phyloP scores from a whole-genome alignment of 2,797 vertebrate species.

The Chanos chanos region DNA sequence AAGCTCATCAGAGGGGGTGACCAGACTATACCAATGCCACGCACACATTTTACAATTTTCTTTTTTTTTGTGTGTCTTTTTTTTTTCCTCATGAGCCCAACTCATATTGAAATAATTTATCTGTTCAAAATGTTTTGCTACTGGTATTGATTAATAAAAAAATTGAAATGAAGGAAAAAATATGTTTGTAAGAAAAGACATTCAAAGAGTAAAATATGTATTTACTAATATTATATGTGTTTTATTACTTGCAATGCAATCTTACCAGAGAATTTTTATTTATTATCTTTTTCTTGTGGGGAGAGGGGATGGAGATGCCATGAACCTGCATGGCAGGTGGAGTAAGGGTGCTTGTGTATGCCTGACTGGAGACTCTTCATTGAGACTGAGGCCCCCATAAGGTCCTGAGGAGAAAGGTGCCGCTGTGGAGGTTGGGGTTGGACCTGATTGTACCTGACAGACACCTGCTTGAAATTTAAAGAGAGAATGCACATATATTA shows the following conservation, averaged over 20 bases:
- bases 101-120: slow-evolving; percentile 55
- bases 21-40: slow-evolving; percentile 63
- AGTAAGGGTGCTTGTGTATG: slow-evolving; percentile 32
- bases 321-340: slow-evolving; percentile 42
- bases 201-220: slow-evolving; percentile 51
- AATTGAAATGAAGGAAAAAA: slow-evolving; percentile 50
- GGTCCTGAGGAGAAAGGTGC: slow-evolving; percentile 8
- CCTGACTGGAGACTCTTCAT: slow-evolving; percentile 27
- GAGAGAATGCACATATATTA: slow-evolving; percentile 57
- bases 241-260: slow-evolving; percentile 59
- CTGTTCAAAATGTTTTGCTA: slow-evolving; percentile 69
- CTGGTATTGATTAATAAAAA: slow-evolving; percentile 64
- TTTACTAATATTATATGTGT: no score
- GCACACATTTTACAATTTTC: slow-evolving; percentile 65
- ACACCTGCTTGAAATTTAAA: slow-evolving; percentile 62
- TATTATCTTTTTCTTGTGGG: slow-evolving; percentile 56
- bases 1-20: slow-evolving; percentile 56
- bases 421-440: slow-evolving; percentile 41
- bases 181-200: slow-evolving; percentile 54
- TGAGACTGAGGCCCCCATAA: slow-evolving; percentile 18
- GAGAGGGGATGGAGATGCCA: slow-evolving; percentile 61
- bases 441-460: slow-evolving; percentile 61
- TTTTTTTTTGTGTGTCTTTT: no score
- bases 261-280: slow-evolving; percentile 64
- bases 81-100: slow-evolving; percentile 68